Conservation (phyloP, 2,888 invertebrate species). For the Athrips mouffetella region DNA sequence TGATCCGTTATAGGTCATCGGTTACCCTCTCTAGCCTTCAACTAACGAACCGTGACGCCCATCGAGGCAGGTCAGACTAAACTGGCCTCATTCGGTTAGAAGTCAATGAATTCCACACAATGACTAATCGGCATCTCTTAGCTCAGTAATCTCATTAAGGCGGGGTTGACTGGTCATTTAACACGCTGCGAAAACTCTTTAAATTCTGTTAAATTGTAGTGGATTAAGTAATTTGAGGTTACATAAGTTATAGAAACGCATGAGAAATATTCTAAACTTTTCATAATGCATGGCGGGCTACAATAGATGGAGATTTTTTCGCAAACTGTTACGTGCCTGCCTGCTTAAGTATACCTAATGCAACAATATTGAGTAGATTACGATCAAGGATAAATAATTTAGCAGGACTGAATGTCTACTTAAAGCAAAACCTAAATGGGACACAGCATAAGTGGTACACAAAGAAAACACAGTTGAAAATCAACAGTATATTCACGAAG, state of each 20-base stretch:
- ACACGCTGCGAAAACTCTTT: constrained; percentile 24
- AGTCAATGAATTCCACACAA: constrained; percentile 40
- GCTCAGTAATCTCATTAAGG: constrained; percentile 30
- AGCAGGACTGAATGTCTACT: no score
- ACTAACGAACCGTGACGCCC: constrained; percentile 29
- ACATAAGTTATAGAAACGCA: constrained; percentile 17
- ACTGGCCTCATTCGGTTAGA: constrained; percentile 31
- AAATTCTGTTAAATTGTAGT: constrained; percentile 7
- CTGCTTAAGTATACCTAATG: no score
- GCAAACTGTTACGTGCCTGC: constrained; percentile 3
- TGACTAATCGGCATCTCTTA: constrained; percentile 40
- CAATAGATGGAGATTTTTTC: not conserved
- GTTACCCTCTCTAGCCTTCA: constrained; percentile 29
- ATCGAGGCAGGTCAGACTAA: constrained; percentile 33
- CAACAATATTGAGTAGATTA: not conserved
- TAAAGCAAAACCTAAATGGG: no score
- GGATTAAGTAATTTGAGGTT: constrained; percentile 20
- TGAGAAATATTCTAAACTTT: constrained; percentile 10
- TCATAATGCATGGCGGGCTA: not conserved
- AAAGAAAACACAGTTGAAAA: constrained; percentile 10
- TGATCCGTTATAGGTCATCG: constrained; percentile 32
- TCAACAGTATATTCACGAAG: constrained; percentile 20
- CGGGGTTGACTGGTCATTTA: constrained; percentile 28
- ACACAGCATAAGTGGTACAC: not conserved
- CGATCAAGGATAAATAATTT: no score